phyloP scores from a whole-genome alignment of 2,888 invertebrate species.

The Philopedon plagiatum region DNA sequence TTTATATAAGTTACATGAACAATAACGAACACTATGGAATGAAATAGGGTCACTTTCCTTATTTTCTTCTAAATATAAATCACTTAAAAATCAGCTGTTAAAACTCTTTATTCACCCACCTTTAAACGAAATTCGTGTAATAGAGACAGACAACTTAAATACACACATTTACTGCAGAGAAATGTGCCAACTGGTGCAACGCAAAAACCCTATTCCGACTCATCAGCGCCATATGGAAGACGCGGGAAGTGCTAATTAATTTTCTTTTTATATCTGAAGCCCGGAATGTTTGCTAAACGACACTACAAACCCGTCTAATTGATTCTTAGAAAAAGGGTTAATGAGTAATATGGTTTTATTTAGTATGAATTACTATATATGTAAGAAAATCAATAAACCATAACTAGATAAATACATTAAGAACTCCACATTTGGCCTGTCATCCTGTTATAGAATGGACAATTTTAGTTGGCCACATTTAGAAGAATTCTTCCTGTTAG shows the following conservation, averaged over 20 bases:
- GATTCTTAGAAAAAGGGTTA: constrained; percentile 23
- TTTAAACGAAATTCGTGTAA: constrained; percentile 47
- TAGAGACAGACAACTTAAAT: constrained; percentile 63
- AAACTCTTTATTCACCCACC: not conserved
- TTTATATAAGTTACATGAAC: no score
- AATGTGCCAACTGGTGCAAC: constrained; percentile 61
- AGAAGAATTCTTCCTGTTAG: no score
- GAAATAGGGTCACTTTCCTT: no score
- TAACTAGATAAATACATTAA: no score
- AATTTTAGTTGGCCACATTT: no score
- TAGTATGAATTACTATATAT: no score
- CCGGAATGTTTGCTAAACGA: constrained; percentile 34
- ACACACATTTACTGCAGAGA: constrained; percentile 59
- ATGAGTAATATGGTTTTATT: constrained; percentile 30
- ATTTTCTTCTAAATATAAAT: no score
- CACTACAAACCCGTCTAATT: constrained; percentile 17
- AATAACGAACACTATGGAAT: no score
- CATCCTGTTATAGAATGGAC: no score
- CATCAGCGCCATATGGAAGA: constrained; percentile 58
- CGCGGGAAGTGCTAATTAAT: constrained; percentile 60
- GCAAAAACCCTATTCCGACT: constrained; percentile 54
- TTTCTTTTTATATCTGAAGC: constrained; percentile 44
- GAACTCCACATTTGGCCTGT: no score
- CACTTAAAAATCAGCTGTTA: not conserved
- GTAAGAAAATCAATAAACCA: no score